Conservation (phyloP, 2,113 vertebrate species). For the Oostethus manadensis region DNA sequence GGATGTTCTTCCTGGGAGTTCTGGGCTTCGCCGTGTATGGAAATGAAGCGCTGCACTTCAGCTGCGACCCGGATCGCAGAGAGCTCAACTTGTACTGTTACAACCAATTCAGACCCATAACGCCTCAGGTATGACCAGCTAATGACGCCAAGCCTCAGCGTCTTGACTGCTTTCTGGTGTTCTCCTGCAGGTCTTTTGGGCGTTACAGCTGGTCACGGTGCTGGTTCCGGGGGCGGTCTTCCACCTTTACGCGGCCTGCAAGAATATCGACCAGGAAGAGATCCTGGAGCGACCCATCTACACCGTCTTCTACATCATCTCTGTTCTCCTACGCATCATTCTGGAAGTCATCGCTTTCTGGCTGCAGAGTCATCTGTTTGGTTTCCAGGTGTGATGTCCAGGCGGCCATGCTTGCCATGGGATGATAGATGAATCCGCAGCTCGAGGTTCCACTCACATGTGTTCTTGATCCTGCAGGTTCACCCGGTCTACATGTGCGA, state of each 20-base stretch:
- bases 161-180: too few relatives aligned
- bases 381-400: slow-evolving; percentile 71
- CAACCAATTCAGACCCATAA: slow-evolving; percentile 86
- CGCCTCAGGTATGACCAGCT: slow-evolving; percentile 74
- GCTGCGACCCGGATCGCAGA: slow-evolving; percentile 81
- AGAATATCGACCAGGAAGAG: slow-evolving; percentile 82
- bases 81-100: slow-evolving; percentile 87
- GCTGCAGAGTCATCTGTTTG: slow-evolving; percentile 85
- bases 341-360: slow-evolving; percentile 83
- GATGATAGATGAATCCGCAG: too few relatives aligned
- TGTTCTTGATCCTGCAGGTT: slow-evolving; percentile 64
- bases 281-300: slow-evolving; percentile 79
- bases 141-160: not conserved
- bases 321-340: slow-evolving; percentile 80
- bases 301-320: slow-evolving; percentile 79
- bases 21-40: slow-evolving; percentile 85
- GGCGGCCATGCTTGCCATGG: not conserved
- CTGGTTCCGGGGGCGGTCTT: slow-evolving; percentile 81
- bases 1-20: slow-evolving; percentile 81
- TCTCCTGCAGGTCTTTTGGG: slow-evolving; percentile 79
- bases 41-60: slow-evolving; percentile 87
- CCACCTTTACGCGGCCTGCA: slow-evolving; percentile 81
- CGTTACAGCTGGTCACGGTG: slow-evolving; percentile 79
- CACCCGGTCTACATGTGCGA: slow-evolving; percentile 78
- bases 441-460: not conserved